phyloP scores from a whole-genome alignment of 2,888 invertebrate genomes.

The Aelia acuminata region DNA sequence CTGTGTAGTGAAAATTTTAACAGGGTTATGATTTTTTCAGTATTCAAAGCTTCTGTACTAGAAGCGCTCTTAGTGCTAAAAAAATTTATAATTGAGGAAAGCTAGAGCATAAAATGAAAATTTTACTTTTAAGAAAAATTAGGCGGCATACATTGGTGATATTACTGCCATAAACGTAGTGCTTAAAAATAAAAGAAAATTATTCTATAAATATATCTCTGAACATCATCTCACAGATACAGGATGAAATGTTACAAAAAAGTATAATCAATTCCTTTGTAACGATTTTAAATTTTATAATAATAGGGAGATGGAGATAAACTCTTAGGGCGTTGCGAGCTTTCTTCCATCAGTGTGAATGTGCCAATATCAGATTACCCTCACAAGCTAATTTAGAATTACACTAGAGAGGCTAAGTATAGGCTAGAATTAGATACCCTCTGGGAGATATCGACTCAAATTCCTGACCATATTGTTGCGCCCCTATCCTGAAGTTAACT shows the following conservation, averaged over 20 bases:
- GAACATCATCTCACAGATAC: too few relatives aligned
- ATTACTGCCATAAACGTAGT: too few relatives aligned
- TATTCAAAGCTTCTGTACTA: too few relatives aligned
- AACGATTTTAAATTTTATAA: not conserved
- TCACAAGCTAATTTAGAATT: not conserved
- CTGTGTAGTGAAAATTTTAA: too few relatives aligned
- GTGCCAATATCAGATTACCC: conserved; percentile 22
- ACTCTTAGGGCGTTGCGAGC: not conserved
- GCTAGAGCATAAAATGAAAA: too few relatives aligned
- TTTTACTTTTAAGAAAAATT: too few relatives aligned
- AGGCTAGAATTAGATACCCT: conserved; percentile 32
- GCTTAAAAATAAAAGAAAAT: too few relatives aligned
- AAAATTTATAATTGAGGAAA: too few relatives aligned
- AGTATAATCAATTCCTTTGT: not conserved
- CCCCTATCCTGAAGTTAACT: not conserved
- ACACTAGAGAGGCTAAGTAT: conserved; percentile 1
- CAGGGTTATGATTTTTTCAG: too few relatives aligned
- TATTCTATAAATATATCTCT: too few relatives aligned
- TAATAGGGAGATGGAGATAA: conserved; percentile 25
- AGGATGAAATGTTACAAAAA: not conserved
- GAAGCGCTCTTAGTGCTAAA: too few relatives aligned
- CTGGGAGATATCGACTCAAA: not conserved
- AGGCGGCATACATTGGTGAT: too few relatives aligned
- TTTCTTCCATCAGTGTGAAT: conserved; percentile 8
- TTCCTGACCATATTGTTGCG: not conserved